Evolutionary conservation across 1,140 invertebrate species (phyloP), one percentile per base, ranked within the genome.

Genomic region (Anoplolepis gracilipes): DNA sequence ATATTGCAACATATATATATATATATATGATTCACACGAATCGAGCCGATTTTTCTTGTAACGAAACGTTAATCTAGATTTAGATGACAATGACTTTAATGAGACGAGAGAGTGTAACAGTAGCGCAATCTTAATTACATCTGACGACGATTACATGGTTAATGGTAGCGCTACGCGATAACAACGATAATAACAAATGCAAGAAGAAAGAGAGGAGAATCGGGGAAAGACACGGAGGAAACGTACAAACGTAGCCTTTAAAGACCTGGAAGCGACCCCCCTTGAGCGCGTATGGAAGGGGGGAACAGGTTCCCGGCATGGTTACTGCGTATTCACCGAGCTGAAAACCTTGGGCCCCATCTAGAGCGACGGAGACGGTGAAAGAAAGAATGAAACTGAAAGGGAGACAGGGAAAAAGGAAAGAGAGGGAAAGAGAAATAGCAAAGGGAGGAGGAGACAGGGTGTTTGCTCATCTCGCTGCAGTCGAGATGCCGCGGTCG

Each of bases 261-360:
- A 93, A 92, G 92, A 93, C 88, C 90, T 90, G 72, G 79, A 88
- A 78, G 69, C 64, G 88, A 85, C 62, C 64, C 76, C 87, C 64
- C 86, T 87, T 67, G 42, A 78, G 39, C 42, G 16, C 16, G 53
- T 42, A 36, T 55, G 22, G 72, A 59, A 87, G 81, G 90, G 88
- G 91, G 92, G 93, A 95, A 95, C 94, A 95, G 94, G 94, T 95
- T 95, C 94, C 92, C 92, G 90, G 93, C 93, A 93, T 94, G 91
- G 93, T 93, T 94, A 93, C 92, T 88, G 92, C 88, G 92, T 95
- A 95, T 94, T 95, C 94, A 93, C 93, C 94, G 91, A 94, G 94
- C 93, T 94, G 93, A 93, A 95, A 95, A 94, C 94, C 93, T 95
- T 94, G 94, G 92, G 93, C 92, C 90, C 84, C 85, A 49, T 65